These are phyloP conservation scores for Romanogobio albipinnatus DNA, from an alignment of 2,113 vertebrate species.

Conservation along the genomic window DNA sequence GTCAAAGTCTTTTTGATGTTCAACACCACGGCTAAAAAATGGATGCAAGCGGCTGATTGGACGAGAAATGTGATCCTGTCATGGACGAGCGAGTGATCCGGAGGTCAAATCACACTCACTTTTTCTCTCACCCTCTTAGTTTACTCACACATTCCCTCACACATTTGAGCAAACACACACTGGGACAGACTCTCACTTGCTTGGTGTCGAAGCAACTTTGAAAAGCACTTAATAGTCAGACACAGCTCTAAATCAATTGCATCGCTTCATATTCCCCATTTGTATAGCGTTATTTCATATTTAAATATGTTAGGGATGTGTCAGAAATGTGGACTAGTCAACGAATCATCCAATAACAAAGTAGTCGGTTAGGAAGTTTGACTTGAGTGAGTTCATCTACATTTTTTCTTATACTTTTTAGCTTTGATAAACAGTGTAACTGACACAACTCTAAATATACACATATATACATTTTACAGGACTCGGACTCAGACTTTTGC, in stretches of 20 bases:
- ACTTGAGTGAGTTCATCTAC: neutral
- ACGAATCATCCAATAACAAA: neutral
- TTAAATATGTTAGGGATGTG: conserved; percentile 4
- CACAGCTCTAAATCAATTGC: neutral
- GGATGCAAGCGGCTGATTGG: neutral
- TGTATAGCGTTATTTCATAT: neutral
- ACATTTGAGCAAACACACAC: conserved; percentile 33
- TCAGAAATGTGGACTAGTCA: conserved; percentile 4
- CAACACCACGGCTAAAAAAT: conserved; percentile 16
- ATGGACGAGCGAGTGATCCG: neutral
- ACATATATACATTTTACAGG: too few relatives aligned
- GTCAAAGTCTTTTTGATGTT: conserved; percentile 1
- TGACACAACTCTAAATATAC: neutral
- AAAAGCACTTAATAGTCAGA: conserved; percentile 21
- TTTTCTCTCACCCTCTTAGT: conserved; percentile 25
- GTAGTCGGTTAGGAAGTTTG: neutral
- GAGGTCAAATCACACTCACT: conserved; percentile 19
- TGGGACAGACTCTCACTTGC: conserved; percentile 21
- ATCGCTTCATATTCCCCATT: neutral
- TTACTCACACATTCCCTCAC: conserved; percentile 35
- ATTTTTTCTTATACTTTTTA: neutral
- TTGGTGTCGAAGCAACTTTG: neutral
- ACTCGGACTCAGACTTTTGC: neutral
- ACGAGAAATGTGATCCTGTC: conserved; percentile 18
- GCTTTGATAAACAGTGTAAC: neutral